Percentiles rank a stretch among this genome's conserved stretches.
Conservation (phyloP, 2,888 invertebrate genomes). For the Apamea epomidion region DNA sequence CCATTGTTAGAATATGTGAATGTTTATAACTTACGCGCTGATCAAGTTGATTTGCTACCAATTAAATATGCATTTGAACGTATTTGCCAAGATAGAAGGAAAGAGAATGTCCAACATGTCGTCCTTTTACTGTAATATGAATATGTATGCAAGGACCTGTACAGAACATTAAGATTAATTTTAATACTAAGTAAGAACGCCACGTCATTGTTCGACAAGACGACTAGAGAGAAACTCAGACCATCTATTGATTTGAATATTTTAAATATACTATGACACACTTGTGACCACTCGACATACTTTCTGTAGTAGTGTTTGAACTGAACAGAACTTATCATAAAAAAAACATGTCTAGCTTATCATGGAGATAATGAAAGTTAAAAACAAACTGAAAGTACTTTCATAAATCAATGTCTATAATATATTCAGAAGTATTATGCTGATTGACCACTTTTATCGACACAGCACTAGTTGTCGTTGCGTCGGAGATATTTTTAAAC, state of each 20-base stretch:
- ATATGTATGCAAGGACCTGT: slow-evolving; percentile 71
- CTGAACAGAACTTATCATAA: slow-evolving; percentile 33
- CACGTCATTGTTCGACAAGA: slow-evolving; percentile 29
- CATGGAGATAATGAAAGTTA: slow-evolving; percentile 26
- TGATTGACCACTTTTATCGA: neutral
- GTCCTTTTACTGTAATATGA: slow-evolving; percentile 74
- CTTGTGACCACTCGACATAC: slow-evolving; percentile 57
- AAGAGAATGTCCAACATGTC: slow-evolving; percentile 68
- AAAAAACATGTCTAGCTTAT: slow-evolving; percentile 38
- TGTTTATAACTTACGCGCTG: neutral
- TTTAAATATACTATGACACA: slow-evolving; percentile 57
- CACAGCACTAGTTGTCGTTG: neutral
- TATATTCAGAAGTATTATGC: neutral
- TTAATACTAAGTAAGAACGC: slow-evolving; percentile 35
- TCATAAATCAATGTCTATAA: slow-evolving; percentile 16
- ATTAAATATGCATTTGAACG: slow-evolving; percentile 41
- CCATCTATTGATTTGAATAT: slow-evolving; percentile 49
- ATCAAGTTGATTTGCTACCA: slow-evolving; percentile 16
- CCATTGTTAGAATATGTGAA: slow-evolving; percentile 30
- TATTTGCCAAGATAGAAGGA: slow-evolving; percentile 57
- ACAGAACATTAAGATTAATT: slow-evolving; percentile 41
- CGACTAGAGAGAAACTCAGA: slow-evolving; percentile 29
- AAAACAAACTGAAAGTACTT: slow-evolving; percentile 23
- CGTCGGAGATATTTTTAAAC: neutral
- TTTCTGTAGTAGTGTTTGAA: slow-evolving; percentile 49